Evolutionary conservation across 2,113 vertebrate species (phyloP).

Genomic region (Indri indri): DNA sequence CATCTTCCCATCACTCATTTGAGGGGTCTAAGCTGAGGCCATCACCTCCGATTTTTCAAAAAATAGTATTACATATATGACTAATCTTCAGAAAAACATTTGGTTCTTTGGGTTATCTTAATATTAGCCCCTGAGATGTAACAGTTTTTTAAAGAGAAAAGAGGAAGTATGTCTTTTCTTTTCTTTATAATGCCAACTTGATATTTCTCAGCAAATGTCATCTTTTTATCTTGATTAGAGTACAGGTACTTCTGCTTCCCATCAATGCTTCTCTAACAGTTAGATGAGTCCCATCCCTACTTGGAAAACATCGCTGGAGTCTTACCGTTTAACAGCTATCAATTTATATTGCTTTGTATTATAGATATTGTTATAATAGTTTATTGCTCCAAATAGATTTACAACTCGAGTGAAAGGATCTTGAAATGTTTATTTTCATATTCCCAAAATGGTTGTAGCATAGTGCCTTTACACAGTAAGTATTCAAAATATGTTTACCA

Average conservation of each 20-base stretch:
- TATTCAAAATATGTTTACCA: neutral
- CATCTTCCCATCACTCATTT: neutral
- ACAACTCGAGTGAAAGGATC: neutral
- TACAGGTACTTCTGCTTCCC: neutral
- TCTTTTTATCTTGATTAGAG: conserved; percentile 27
- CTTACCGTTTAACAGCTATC: neutral
- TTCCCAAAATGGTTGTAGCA: neutral
- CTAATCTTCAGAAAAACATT: neutral
- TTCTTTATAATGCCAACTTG: neutral
- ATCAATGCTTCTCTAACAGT: neutral
- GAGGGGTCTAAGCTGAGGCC: neutral
- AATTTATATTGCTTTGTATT: neutral
- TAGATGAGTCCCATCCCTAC: neutral
- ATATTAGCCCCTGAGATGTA: neutral
- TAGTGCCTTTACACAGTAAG: neutral
- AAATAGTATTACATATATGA: neutral
- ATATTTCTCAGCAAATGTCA: neutral
- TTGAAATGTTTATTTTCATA: neutral
- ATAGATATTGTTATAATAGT: neutral
- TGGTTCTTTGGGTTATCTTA: neutral
- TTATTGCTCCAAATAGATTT: neutral
- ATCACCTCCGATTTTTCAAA: neutral
- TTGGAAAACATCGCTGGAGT: neutral
- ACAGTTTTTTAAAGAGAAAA: neutral
- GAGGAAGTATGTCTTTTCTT: neutral